phyloP scores from a whole-genome alignment of 2,888 invertebrate species.

The Coleophora flavipennella region DNA sequence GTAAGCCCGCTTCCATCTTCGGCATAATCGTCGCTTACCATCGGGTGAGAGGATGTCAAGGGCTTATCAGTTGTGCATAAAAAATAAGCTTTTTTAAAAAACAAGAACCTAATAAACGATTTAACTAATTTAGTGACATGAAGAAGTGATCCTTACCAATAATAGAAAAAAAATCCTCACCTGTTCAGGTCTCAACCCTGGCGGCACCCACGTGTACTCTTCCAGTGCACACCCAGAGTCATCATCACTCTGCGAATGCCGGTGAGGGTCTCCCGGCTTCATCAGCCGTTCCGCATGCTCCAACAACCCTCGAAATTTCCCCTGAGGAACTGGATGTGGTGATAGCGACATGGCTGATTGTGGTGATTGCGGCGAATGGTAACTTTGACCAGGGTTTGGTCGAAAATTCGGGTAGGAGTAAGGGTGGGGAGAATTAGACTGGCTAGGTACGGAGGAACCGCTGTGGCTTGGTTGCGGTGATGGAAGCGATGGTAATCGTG shows the following conservation, averaged over 20 bases:
- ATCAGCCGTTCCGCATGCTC: slow-evolving; percentile 74
- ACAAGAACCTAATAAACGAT: no score
- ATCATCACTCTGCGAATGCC: slow-evolving; percentile 95
- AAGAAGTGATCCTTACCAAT: no score
- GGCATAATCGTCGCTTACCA: no score
- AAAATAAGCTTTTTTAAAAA: no score
- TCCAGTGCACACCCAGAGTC: slow-evolving; percentile 98
- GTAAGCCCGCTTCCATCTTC: no score
- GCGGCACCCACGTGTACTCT: slow-evolving; percentile 99
- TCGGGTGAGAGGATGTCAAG: no score
- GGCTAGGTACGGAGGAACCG: slow-evolving; percentile 49
- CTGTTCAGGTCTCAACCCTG: slow-evolving; percentile 96
- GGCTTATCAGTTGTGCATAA: no score
- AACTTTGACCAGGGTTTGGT: slow-evolving; percentile 25
- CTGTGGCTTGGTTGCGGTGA: slow-evolving; percentile 61
- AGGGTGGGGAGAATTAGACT: slow-evolving; percentile 54
- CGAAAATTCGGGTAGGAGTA: slow-evolving; percentile 51
- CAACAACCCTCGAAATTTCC: slow-evolving; percentile 57
- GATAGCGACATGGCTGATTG: slow-evolving; percentile 63
- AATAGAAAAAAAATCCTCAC: slow-evolving; percentile 63
- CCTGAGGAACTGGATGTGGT: slow-evolving; percentile 57
- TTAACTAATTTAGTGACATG: no score
- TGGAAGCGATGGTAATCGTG: slow-evolving; percentile 43
- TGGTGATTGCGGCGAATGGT: slow-evolving; percentile 52
- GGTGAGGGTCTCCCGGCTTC: slow-evolving; percentile 80